These are phyloP conservation scores for Parasteatoda lunata DNA, from an alignment of 2,888 invertebrate genomes.

Conservation along the genomic window DNA sequence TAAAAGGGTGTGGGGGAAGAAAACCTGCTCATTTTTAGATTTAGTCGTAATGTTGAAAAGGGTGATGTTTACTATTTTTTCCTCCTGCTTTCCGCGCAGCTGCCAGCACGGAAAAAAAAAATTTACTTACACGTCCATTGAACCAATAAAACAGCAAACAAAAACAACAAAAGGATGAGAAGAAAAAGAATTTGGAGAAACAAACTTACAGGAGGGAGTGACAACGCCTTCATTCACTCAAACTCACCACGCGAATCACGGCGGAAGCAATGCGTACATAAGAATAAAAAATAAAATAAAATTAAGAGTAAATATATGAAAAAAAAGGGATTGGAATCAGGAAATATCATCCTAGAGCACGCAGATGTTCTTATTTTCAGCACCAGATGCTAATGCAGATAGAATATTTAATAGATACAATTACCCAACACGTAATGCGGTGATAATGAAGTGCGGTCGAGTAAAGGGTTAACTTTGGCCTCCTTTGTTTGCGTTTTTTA, in stretches of 20 bases:
- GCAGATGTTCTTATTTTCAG: conserved; percentile 56
- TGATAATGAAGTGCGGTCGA: conserved; percentile 59
- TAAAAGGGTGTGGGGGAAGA: too few species aligned
- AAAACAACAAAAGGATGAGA: conserved; percentile 3
- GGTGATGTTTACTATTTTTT: conserved; percentile 48
- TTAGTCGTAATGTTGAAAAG: background rate
- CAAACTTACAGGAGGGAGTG: conserved; percentile 21
- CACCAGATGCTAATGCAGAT: conserved; percentile 54
- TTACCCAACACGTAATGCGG: conserved; percentile 46
- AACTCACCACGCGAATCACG: conserved; percentile 40
- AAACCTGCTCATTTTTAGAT: too few species aligned
- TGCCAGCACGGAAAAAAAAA: background rate
- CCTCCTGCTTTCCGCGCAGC: conserved; percentile 10
- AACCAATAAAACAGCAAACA: conserved; percentile 30
- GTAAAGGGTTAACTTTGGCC: conserved; percentile 34
- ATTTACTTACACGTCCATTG: conserved; percentile 28
- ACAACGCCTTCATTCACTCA: conserved; percentile 46
- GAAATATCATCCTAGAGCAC: conserved; percentile 29
- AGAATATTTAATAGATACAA: conserved; percentile 44
- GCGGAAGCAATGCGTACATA: conserved; percentile 13
- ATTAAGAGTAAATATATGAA: background rate
- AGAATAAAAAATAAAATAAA: conserved; percentile 7
- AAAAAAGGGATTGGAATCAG: conserved; percentile 32
- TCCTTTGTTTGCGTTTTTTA: conserved; percentile 18
- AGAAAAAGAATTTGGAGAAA: background rate